phyloP scores from a whole-genome alignment of 2,797 vertebrate species.

The Melanotaenia boesemani region DNA sequence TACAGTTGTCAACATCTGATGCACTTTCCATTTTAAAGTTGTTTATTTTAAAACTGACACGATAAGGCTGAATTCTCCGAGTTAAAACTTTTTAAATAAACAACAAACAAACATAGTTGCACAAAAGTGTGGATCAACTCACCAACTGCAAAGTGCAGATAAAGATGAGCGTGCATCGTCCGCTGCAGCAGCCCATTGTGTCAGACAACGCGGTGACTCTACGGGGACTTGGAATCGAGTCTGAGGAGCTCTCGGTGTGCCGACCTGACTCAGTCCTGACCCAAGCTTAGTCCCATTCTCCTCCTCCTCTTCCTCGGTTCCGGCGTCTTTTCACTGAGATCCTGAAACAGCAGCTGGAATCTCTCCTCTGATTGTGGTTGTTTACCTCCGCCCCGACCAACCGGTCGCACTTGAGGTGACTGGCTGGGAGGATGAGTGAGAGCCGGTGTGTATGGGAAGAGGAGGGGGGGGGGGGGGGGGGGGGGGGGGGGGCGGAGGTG shows the following conservation, averaged over 20 bases:
- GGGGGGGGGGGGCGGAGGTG: constrained; percentile 14
- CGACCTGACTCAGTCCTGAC: constrained; percentile 60
- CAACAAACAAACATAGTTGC: not conserved
- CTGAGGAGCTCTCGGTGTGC: constrained; percentile 36
- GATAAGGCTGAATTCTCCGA: not conserved
- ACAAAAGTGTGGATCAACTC: constrained; percentile 66
- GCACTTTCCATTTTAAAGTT: not conserved
- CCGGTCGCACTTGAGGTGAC: constrained; percentile 63
- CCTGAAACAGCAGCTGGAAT: not conserved
- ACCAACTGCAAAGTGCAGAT: constrained; percentile 92
- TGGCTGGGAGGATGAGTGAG: constrained; percentile 51
- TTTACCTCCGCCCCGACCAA: constrained; percentile 40
- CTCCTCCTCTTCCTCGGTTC: constrained; percentile 11
- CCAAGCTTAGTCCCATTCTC: constrained; percentile 63
- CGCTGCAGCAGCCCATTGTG: constrained; percentile 92
- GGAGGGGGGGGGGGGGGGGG: constrained; percentile 21
- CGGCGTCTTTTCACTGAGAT: constrained; percentile 3
- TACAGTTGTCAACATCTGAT: not conserved
- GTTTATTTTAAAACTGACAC: not conserved
- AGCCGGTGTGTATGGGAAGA: constrained; percentile 56
- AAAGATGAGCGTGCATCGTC: constrained; percentile 89
- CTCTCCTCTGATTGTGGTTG: constrained; percentile 11
- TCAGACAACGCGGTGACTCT: constrained; percentile 58
- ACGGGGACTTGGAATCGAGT: constrained; percentile 34
- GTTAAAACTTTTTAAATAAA: constrained; percentile 31